Percentiles rank a stretch among this genome's conserved stretches.
Conservation (phyloP, 2,888 invertebrate species). For the Drosophila mulleri region DNA sequence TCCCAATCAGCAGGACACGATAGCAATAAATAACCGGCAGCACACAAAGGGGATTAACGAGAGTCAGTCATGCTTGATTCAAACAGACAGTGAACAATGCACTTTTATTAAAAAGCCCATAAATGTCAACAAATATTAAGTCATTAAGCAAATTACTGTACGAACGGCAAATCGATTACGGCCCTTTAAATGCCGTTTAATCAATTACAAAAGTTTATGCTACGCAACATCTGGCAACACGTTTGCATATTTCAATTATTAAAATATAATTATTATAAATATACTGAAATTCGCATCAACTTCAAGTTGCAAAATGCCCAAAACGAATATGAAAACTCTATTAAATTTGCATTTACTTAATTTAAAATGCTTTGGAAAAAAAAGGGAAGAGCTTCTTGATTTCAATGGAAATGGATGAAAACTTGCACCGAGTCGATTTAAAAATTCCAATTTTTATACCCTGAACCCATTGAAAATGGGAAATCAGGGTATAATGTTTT, state of each 20-base stretch:
- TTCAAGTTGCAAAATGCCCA: background rate
- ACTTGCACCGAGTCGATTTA: background rate
- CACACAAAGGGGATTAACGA: slow-evolving; percentile 17
- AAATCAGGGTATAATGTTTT: too few relatives aligned
- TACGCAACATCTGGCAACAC: background rate
- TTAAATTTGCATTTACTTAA: background rate
- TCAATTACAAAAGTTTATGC: background rate
- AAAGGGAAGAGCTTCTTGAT: too few relatives aligned
- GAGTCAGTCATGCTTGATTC: slow-evolving; percentile 11
- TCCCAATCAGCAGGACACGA: slow-evolving; percentile 40
- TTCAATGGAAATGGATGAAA: background rate
- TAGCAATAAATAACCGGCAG: slow-evolving; percentile 45
- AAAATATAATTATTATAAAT: background rate
- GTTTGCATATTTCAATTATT: background rate
- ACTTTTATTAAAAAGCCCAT: background rate
- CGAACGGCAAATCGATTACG: background rate
- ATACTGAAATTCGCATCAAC: background rate
- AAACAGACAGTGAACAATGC: slow-evolving; percentile 7
- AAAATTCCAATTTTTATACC: background rate
- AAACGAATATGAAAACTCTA: background rate
- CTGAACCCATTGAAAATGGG: too few relatives aligned
- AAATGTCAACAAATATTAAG: background rate
- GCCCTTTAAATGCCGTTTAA: background rate
- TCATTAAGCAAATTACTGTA: slow-evolving; percentile 1
- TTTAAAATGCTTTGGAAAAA: background rate